Percentiles rank a stretch among this genome's conserved stretches.
phyloP scores from a whole-genome alignment of 2,797 vertebrate genomes.

The Acanthis flammea region DNA sequence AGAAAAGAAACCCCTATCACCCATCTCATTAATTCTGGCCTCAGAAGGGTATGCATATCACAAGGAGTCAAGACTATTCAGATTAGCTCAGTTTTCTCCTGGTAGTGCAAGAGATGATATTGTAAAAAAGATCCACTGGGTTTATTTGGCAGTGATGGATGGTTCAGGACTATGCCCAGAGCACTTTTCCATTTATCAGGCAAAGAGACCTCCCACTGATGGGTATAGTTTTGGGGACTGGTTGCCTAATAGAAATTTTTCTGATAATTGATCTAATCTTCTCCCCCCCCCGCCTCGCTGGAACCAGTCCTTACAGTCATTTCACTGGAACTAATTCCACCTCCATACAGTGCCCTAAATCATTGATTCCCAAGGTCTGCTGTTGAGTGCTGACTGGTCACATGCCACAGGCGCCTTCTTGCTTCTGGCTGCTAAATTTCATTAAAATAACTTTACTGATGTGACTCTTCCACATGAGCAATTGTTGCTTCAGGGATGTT shows the following conservation, averaged over 20 bases:
- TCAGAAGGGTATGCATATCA: background rate
- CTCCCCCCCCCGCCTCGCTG: accelerated
- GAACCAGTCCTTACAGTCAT: background rate
- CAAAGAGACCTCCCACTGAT: constrained; percentile 6
- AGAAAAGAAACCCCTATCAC: background rate
- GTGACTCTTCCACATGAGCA: constrained; percentile 18
- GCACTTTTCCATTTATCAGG: constrained; percentile 36
- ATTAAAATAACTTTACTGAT: constrained; percentile 40
- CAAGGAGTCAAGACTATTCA: background rate
- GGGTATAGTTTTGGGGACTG: constrained; percentile 11
- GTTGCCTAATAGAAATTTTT: constrained; percentile 26
- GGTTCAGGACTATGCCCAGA: constrained; percentile 5
- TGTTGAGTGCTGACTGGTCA: constrained; percentile 21
- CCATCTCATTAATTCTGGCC: constrained; percentile 34
- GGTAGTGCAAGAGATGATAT: background rate
- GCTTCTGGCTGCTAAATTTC: constrained; percentile 48
- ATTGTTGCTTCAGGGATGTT: constrained; percentile 48
- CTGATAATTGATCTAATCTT: constrained; percentile 33
- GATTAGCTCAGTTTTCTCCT: constrained; percentile 38
- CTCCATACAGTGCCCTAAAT: constrained; percentile 7
- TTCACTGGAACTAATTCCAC: constrained; percentile 29
- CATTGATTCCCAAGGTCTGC: constrained; percentile 18
- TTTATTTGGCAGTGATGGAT: background rate
- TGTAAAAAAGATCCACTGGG: constrained; percentile 10
- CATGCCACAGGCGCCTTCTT: background rate